These are phyloP conservation scores for Galaxias olidus DNA, from an alignment of 2,797 vertebrate species.

Conservation along the genomic window DNA sequence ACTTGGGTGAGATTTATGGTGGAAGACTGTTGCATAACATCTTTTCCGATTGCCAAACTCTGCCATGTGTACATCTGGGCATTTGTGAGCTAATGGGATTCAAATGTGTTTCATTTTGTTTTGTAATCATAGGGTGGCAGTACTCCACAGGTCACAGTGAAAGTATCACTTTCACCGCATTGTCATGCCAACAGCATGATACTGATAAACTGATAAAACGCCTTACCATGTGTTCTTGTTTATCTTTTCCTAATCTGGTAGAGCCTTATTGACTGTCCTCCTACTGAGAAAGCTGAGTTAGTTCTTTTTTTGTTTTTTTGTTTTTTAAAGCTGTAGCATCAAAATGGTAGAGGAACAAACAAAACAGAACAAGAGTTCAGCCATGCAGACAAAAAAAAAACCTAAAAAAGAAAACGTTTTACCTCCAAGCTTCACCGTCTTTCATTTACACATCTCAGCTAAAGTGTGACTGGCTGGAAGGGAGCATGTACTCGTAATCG, in stretches of 20 bases:
- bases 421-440: not conserved
- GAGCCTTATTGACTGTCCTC: conserved; percentile 31
- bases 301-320: conserved; percentile 53
- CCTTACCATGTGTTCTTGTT: not conserved
- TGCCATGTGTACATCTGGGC: too few relatives aligned
- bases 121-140: too few relatives aligned
- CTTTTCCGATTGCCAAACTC: conserved; percentile 14
- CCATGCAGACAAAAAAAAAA: not conserved
- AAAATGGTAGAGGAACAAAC: conserved; percentile 18
- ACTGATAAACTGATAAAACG: too few relatives aligned
- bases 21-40: conserved; percentile 60
- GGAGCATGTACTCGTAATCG: not conserved
- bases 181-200: too few relatives aligned
- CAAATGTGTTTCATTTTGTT: too few relatives aligned
- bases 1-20: conserved; percentile 64
- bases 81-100: too few relatives aligned
- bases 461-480: not conserved
- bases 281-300: conserved; percentile 33
- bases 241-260: conserved; percentile 38
- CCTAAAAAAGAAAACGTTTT: not conserved
- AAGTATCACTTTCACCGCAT: too few relatives aligned
- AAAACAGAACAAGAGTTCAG: conserved; percentile 25
- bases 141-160: too few relatives aligned
- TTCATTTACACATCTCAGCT: not conserved
- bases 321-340: conserved; percentile 40